A percentile compares a stretch with the other conserved stretches of the same genome.
Evolutionary conservation across 2,113 vertebrate species (phyloP).

Genomic region (Aplodontia rufa): DNA sequence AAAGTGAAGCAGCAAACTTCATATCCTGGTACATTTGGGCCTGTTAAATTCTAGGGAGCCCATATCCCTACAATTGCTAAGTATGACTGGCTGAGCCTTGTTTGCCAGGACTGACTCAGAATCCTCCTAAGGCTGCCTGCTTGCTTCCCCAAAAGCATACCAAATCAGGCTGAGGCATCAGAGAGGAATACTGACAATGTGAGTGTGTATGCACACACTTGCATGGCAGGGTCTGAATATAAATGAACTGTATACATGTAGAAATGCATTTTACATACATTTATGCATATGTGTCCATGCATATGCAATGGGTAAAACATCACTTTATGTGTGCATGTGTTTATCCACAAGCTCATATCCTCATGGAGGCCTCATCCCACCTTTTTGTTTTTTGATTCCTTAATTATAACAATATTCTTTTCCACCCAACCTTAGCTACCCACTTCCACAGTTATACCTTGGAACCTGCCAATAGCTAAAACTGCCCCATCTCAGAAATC

Average conservation of each 20-base stretch:
- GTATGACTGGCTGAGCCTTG: neutral
- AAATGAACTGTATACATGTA: neutral
- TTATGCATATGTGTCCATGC: neutral
- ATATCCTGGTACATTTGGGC: neutral
- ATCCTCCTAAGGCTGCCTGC: neutral
- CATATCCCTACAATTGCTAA: neutral
- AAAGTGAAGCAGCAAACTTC: neutral
- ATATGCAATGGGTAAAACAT: neutral
- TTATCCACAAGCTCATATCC: neutral
- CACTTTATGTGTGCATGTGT: neutral
- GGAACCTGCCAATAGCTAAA: neutral
- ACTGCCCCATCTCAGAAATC: neutral
- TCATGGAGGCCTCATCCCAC: neutral
- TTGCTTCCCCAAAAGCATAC: neutral
- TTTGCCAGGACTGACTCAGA: neutral
- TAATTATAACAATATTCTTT: neutral
- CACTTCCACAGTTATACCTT: neutral
- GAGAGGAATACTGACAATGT: neutral
- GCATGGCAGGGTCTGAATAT: neutral
- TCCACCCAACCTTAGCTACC: neutral
- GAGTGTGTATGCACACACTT: neutral
- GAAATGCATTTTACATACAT: neutral
- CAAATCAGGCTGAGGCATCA: neutral
- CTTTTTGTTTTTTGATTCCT: conserved; percentile 7
- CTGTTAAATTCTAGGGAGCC: neutral